A percentile compares a stretch with the other conserved stretches of the same genome.
phyloP scores from a whole-genome alignment of 2,888 invertebrate genomes.

The Anthoptus insignis region DNA sequence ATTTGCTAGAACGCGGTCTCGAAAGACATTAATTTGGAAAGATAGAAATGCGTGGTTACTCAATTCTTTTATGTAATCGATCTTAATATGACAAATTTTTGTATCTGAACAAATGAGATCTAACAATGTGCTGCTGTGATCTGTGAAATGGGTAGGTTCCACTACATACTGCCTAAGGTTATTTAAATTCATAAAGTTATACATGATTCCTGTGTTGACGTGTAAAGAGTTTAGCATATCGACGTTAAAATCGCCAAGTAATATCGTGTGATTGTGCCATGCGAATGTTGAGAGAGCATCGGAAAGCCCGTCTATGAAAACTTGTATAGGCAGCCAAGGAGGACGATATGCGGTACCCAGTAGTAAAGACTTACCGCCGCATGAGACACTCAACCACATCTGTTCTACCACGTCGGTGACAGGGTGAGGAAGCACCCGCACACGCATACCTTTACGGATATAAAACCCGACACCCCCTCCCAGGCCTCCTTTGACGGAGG shows the following conservation, averaged over 20 bases:
- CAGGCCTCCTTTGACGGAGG: background rate
- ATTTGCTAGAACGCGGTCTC: too few relatives aligned
- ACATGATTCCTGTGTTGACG: background rate
- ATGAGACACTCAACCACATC: constrained; percentile 16
- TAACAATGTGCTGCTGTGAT: background rate
- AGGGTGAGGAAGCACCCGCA: constrained; percentile 17
- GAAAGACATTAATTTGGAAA: too few relatives aligned
- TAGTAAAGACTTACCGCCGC: constrained; percentile 12
- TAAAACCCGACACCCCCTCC: constrained; percentile 36
- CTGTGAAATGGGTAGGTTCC: background rate
- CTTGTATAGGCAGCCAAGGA: constrained; percentile 25
- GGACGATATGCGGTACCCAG: constrained; percentile 40
- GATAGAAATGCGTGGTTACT: too few relatives aligned
- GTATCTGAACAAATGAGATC: background rate
- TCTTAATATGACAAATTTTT: too few relatives aligned
- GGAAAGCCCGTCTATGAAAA: too few relatives aligned
- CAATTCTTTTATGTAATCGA: too few relatives aligned
- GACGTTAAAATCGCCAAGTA: too few relatives aligned
- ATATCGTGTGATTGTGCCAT: too few relatives aligned
- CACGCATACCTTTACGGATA: constrained; percentile 31
- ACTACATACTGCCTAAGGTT: background rate
- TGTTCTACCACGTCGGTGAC: background rate
- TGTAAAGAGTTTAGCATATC: background rate
- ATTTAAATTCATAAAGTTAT: background rate
- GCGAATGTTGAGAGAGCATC: too few relatives aligned